Conservation (phyloP, 2,888 invertebrate species). For the Campoplex capitator region DNA sequence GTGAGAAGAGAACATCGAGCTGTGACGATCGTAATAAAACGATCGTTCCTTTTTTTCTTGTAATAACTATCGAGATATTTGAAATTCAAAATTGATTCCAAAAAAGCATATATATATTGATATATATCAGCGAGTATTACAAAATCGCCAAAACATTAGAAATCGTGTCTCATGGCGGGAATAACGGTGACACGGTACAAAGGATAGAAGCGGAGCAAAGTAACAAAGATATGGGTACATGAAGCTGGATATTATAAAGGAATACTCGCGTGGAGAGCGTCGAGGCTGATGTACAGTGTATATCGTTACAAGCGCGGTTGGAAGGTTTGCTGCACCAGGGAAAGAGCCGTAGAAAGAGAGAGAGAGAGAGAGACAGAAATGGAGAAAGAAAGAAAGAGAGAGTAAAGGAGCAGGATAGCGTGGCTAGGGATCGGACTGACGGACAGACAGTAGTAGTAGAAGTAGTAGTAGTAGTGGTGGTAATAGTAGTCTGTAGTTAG, state of each 20-base stretch:
- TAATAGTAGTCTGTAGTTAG: conserved; percentile 53
- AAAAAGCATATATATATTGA: not conserved
- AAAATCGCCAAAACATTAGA: conserved; percentile 12
- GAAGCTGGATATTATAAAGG: conserved; percentile 59
- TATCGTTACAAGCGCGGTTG: conserved; percentile 55
- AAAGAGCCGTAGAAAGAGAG: conserved; percentile 29
- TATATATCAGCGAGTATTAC: not conserved
- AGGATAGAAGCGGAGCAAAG: conserved; percentile 22
- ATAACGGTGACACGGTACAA: conserved; percentile 28
- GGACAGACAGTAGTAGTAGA: conserved; percentile 65
- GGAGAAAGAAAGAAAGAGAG: conserved; percentile 36
- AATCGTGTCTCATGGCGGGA: conserved; percentile 16
- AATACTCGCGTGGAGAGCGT: conserved; percentile 36
- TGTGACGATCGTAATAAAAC: no score
- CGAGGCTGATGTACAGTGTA: conserved; percentile 30
- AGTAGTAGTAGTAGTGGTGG: conserved; percentile 54
- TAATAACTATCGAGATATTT: not conserved
- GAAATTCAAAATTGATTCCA: not conserved
- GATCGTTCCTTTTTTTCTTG: no score
- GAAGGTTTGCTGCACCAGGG: conserved; percentile 40
- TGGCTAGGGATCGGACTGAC: conserved; percentile 70
- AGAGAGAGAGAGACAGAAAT: conserved; percentile 28
- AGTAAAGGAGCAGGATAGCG: conserved; percentile 43
- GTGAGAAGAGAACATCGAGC: no score
- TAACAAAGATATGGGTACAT: conserved; percentile 35